Percentiles rank a stretch among this genome's conserved stretches.
These are phyloP conservation scores for Pollenia griseotomentosa DNA, from an alignment of 2,888 invertebrate species.

Conservation along the genomic window DNA sequence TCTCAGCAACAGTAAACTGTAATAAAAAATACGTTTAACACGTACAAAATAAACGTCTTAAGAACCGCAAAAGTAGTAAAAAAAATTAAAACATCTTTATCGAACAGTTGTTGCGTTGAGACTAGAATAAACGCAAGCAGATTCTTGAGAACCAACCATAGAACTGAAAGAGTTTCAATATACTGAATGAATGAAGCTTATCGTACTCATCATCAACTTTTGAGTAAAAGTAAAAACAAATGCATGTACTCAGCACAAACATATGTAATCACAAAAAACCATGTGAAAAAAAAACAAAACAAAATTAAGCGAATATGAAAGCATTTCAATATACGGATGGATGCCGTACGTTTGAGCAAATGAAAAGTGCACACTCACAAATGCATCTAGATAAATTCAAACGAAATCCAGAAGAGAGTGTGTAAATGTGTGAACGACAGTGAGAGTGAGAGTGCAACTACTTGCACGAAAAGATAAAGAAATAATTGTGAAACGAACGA, in stretches of 20 bases:
- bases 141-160: slow-evolving; percentile 27
- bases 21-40: slow-evolving; percentile 1
- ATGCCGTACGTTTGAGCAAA: slow-evolving; percentile 16
- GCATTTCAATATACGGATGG: slow-evolving; percentile 57
- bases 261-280: slow-evolving; percentile 16
- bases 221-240: slow-evolving; percentile 25
- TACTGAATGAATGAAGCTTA: slow-evolving; percentile 6
- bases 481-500: slow-evolving; percentile 57
- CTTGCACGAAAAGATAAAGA: slow-evolving; percentile 47
- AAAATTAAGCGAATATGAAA: slow-evolving; percentile 44
- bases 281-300: slow-evolving; percentile 25
- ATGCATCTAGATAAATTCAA: slow-evolving; percentile 59
- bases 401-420: slow-evolving; percentile 46
- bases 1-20: neutral
- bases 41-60: neutral
- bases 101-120: slow-evolving; percentile 32
- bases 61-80: neutral
- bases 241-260: neutral
- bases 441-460: slow-evolving; percentile 55
- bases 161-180: slow-evolving; percentile 15
- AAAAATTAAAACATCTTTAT: slow-evolving; percentile 30
- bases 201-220: slow-evolving; percentile 32
- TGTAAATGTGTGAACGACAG: slow-evolving; percentile 45
- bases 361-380: slow-evolving; percentile 56
- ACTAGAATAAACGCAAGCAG: slow-evolving; percentile 54